Percentiles rank a stretch among this genome's conserved stretches.
Evolutionary conservation across 2,113 vertebrate genomes (phyloP).

Genomic region (Siphamia tubifer): DNA sequence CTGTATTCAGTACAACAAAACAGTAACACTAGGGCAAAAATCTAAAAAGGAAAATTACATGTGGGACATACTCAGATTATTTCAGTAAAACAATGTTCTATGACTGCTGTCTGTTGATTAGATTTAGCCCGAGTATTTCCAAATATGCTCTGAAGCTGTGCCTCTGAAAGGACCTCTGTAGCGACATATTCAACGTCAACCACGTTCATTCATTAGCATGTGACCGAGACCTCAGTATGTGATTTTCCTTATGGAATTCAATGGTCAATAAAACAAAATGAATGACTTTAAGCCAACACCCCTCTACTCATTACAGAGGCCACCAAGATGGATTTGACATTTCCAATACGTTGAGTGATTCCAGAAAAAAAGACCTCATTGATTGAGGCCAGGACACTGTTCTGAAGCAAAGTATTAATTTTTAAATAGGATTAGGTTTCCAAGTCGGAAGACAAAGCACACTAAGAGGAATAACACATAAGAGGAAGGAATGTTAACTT

Average conservation of each 20-base stretch:
- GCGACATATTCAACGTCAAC: conserved; percentile 55
- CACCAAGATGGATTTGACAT: conserved; percentile 77
- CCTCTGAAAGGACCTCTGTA: conserved; percentile 46
- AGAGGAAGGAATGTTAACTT: background rate
- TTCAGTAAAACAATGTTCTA: conserved; percentile 50
- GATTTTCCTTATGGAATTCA: conserved; percentile 70
- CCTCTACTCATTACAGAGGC: conserved; percentile 61
- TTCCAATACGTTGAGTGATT: conserved; percentile 78
- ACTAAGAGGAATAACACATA: too few species aligned
- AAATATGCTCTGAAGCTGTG: conserved; percentile 41
- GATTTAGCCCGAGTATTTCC: conserved; percentile 54
- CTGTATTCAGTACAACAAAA: conserved; percentile 4
- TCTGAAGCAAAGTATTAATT: conserved; percentile 61
- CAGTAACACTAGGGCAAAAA: conserved; percentile 15
- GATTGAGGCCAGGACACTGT: conserved; percentile 61
- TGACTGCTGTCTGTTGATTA: conserved; percentile 48
- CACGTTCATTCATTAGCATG: conserved; percentile 66
- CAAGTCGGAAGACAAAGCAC: too few species aligned
- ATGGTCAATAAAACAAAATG: conserved; percentile 77
- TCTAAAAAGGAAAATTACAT: conserved; percentile 14
- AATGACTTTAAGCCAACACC: conserved; percentile 68
- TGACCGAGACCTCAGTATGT: conserved; percentile 47
- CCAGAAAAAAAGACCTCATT: conserved; percentile 67
- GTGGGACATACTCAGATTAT: conserved; percentile 34
- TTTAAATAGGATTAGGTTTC: conserved; percentile 59